phyloP scores from a whole-genome alignment of 2,797 vertebrate species.

The Sebastes variabilis region DNA sequence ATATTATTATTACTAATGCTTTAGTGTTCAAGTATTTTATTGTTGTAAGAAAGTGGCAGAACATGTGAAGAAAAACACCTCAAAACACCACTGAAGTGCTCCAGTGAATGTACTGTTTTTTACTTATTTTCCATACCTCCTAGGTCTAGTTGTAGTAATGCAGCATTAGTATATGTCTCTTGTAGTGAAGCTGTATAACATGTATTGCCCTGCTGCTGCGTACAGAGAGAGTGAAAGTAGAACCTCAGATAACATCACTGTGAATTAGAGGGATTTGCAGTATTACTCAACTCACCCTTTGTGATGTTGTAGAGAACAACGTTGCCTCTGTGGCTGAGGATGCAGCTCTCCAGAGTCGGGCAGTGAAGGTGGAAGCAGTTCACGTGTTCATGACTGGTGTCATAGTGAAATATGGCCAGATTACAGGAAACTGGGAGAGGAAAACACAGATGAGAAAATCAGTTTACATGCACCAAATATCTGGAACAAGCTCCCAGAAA shows the following conservation, averaged over 20 bases:
- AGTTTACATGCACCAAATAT: not conserved
- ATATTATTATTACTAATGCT: not conserved
- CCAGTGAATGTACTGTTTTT: not conserved
- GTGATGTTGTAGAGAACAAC: constrained; percentile 92
- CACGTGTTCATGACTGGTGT: constrained; percentile 76
- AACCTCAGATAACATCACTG: not conserved
- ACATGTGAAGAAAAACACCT: not conserved
- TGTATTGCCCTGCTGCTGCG: not conserved
- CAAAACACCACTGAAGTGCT: not conserved
- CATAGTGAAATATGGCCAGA: constrained; percentile 91
- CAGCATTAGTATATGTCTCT: not conserved
- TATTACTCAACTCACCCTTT: constrained; percentile 79
- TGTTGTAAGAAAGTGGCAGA: not conserved
- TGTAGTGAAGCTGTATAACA: not conserved
- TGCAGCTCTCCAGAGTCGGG: constrained; percentile 90
- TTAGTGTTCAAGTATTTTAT: not conserved
- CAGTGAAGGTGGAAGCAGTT: constrained; percentile 94
- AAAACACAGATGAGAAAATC: not conserved
- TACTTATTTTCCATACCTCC: not conserved
- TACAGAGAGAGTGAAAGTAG: not conserved
- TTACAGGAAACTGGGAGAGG: constrained; percentile 90
- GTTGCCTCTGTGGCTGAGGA: constrained; percentile 82
- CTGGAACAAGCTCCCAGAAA: too few relatives aligned
- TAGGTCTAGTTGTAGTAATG: not conserved
- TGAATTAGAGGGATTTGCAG: not conserved